Conservation (phyloP, 2,113 vertebrate species). For the Meriones unguiculatus region DNA sequence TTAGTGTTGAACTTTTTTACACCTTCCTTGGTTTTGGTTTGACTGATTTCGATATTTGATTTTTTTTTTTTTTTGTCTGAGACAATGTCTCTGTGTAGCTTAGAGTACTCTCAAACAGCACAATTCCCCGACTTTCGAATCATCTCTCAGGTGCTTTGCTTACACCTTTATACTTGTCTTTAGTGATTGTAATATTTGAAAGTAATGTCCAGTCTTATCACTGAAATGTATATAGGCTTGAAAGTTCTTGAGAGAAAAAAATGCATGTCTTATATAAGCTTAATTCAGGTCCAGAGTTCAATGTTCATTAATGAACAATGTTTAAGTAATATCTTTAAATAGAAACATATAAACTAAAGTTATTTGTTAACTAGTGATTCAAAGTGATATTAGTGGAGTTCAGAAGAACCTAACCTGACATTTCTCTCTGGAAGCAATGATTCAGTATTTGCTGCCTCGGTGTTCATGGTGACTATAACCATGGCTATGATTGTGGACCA, state of each 20-base stretch:
- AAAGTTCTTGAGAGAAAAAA: neutral
- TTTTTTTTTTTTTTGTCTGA: neutral
- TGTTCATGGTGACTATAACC: neutral
- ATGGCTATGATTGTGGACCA: neutral
- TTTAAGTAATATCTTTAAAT: conserved; percentile 37
- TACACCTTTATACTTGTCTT: neutral
- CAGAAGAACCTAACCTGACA: neutral
- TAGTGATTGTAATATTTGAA: conserved; percentile 10
- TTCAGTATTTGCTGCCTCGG: conserved; percentile 6
- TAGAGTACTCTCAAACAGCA: neutral
- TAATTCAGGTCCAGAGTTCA: neutral
- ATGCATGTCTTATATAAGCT: neutral
- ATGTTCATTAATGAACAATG: neutral
- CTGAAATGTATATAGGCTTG: neutral
- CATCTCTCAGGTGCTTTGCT: neutral
- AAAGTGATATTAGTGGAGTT: neutral
- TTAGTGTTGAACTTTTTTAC: neutral
- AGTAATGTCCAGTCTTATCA: neutral
- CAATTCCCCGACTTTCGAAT: neutral
- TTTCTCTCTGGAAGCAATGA: neutral
- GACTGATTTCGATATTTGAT: neutral
- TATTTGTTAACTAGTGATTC: neutral
- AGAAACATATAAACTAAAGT: conserved; percentile 7
- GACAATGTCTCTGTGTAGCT: neutral
- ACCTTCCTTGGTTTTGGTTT: neutral